These are phyloP conservation scores for Hyphantria cunea DNA, from an alignment of 1,140 invertebrate species.

Conservation along the genomic window DNA sequence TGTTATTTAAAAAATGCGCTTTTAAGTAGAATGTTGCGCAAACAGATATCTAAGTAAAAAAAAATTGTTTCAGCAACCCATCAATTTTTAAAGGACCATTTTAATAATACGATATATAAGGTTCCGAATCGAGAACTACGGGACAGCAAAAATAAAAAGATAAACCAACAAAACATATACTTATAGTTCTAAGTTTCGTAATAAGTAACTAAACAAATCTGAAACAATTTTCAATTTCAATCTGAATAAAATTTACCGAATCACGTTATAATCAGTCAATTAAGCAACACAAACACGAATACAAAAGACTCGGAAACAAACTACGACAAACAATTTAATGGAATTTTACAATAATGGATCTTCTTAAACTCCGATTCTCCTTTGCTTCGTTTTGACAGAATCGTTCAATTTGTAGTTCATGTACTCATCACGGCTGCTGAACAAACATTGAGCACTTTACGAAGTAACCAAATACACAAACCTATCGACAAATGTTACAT, in stretches of 20 bases:
- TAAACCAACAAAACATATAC: constrained; percentile 9
- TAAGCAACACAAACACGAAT: constrained; percentile 31
- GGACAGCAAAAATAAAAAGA: background rate
- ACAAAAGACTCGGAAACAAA: constrained; percentile 12
- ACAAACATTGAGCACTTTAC: constrained; percentile 7
- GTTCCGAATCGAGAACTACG: no score
- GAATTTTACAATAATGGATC: constrained; percentile 26
- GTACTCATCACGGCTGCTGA: constrained; percentile 3
- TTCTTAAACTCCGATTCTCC: constrained; percentile 14
- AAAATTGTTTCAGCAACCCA: no score
- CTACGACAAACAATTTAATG: constrained; percentile 17
- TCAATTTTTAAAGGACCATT: no score
- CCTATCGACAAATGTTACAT: no score
- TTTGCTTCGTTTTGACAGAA: constrained; percentile 1
- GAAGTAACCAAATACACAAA: background rate
- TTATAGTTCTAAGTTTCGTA: constrained; percentile 20
- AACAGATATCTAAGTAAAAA: no score
- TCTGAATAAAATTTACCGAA: constrained; percentile 23
- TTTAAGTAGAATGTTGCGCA: no score
- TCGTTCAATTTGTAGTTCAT: constrained; percentile 24
- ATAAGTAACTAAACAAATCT: constrained; percentile 24
- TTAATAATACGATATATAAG: no score
- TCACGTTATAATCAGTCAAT: constrained; percentile 33
- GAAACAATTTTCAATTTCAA: constrained; percentile 37
- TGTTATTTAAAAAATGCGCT: no score